Evolutionary conservation across 2,113 vertebrate species (phyloP), one percentile per base, ranked within the genome.

Genomic region (Callopanchax toddi): DNA sequence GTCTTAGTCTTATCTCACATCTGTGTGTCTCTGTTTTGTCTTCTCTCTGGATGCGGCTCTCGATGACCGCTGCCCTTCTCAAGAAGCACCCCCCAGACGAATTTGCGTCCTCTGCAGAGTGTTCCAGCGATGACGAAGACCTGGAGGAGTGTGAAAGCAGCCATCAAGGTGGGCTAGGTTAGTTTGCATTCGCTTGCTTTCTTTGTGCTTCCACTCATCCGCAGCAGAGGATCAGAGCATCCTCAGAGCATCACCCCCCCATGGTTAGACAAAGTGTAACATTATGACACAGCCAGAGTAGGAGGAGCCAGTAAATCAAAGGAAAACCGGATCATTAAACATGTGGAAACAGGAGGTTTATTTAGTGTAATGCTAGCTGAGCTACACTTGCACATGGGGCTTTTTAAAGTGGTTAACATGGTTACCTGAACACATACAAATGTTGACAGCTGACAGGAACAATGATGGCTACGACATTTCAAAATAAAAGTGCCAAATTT

Each of bases 141-240:
- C 92, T 97, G 82, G 95, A 97, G 86, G 97, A 99, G 90, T 99
- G 97, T 86, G 97, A 99, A 26, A 94, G 93, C 11, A 95, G 93
- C 92, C 85, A 81, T 72, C 92, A 95, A 99, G 97, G 97, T 99
- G 97, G 95, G 97, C 95, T 96, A 96, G 96, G 95, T 98, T 94
- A 96, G 95, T 99, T 94, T 95, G 94, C 73, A 92, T 95, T 94
- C 92, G 94, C 95, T 96, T 95, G 95, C 93, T 94, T 94, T 90
- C 87, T 91, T 32, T 89, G 86, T 90, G 87, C 80, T 83, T 67
- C 57, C 81, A 90, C 90, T 90, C 81, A 93, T 96, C 91, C 93
- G 91, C 94, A 95, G 88, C 90, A 86, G 90, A 88, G 85, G 90
- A 85, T 88, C 71, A 34, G 42, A 17, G 65, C 10, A 83, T 89